A percentile compares a stretch with the other conserved stretches of the same genome.
Conservation (phyloP, 30 jellyfish, hydroid and myxozoan species). For the Hydra vulgaris region DNA sequence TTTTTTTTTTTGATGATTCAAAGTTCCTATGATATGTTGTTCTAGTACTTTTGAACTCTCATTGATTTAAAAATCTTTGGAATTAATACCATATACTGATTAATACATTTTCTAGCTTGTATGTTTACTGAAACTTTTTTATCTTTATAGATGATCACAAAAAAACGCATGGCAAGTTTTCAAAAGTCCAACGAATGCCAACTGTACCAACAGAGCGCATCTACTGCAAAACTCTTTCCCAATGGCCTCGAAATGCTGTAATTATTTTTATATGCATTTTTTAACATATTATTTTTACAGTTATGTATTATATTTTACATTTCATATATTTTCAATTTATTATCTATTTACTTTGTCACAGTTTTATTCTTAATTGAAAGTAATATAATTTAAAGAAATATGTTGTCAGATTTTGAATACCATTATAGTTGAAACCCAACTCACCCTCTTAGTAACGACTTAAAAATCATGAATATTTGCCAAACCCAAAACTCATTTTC, state of each 20-base stretch:
- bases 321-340: background rate
- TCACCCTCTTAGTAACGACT: too few relatives aligned
- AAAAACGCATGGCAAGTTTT: conserved; percentile 78
- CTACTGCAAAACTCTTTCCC: conserved; percentile 76
- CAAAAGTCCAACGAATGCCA: conserved; percentile 76
- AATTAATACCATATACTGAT: background rate
- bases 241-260: conserved; percentile 93
- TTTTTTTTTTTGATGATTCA: background rate
- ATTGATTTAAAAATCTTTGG: background rate
- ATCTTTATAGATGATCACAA: conserved; percentile 56
- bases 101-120: background rate
- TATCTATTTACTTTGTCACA: too few relatives aligned
- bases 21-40: too few relatives aligned
- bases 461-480: too few relatives aligned
- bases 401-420: too few relatives aligned
- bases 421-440: too few relatives aligned
- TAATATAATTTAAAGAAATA: too few relatives aligned
- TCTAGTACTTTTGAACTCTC: too few relatives aligned
- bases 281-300: background rate
- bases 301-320: background rate
- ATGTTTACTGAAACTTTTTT: background rate
- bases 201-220: conserved; percentile 70
- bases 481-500: too few relatives aligned
- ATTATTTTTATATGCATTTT: background rate
- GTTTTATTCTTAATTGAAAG: too few relatives aligned